Evolutionary conservation across 2,113 vertebrate genomes (phyloP), one percentile per base, ranked within the genome.

Genomic region (Heliornis fulica): DNA sequence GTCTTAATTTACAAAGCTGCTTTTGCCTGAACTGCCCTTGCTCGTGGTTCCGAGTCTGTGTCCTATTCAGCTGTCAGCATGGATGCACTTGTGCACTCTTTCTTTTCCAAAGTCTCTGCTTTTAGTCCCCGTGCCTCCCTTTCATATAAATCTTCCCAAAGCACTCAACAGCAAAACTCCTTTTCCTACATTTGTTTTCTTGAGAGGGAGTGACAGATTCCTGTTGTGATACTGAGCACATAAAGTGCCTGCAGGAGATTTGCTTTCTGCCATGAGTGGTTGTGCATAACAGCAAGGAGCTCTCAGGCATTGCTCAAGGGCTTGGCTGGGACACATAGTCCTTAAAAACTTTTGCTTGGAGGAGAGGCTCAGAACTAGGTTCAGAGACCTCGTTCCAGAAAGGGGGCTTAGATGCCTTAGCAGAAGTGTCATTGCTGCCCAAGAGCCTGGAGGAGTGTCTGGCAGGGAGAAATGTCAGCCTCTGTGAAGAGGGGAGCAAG

Each of bases 11-110:
- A 57, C 54, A 40, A 63, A 93, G 92, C 80, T 83, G 36, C 88
- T 81, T 76, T 86, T 76, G 51, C 59, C 59, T 86, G 96, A 92
- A 90, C 76, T 92, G 92, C 95, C 94, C 90, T 95, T 95, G 88
- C 56, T 93, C 59, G 32, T 0, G 0, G 45, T 89, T 94, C 90
- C 88, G 92, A 72, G 38, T 77, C 12, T 88, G 43, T 69, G 68
- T 91, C 31, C 61, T 60, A 7, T 64, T 92, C 71, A 83, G 54
- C 75, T 86, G 63, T 93, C 83, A 88, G 78, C 66, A 32, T 36
- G 59, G 40, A 38, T 64, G 70, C 17, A 12, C 78, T 93, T 76
- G 23, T 1, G 3, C 21, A 13, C 57, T 54, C 56, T 66, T 80
- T 77, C 43, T 68, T 57, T 66, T 69, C 56, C 34, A 36, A 69